These are phyloP conservation scores for Meta bourneti DNA, from an alignment of 2,888 invertebrate species.

Conservation along the genomic window DNA sequence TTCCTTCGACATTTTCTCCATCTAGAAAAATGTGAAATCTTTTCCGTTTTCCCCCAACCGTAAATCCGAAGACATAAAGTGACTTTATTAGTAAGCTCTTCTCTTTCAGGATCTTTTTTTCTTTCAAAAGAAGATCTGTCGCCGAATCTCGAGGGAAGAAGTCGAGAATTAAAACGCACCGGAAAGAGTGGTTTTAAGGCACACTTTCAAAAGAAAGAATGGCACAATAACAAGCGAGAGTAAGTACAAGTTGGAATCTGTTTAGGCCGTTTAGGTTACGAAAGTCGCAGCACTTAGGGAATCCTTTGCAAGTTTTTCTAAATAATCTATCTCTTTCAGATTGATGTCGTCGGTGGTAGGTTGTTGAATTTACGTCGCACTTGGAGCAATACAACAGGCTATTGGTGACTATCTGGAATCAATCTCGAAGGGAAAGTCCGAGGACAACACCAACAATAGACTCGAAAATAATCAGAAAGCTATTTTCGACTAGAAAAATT, in stretches of 20 bases:
- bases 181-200: background rate
- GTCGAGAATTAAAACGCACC: background rate
- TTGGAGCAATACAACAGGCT: no score
- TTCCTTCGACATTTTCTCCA: background rate
- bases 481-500: no score
- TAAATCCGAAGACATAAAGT: conserved; percentile 41
- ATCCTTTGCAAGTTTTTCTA: background rate
- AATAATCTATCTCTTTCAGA: no score
- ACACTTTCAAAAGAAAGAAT: background rate
- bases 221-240: background rate
- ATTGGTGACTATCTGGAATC: no score
- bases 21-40: conserved; percentile 29
- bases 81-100: conserved; percentile 43
- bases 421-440: no score
- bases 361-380: no score
- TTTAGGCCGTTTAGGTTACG: background rate
- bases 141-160: background rate
- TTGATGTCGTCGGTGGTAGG: no score
- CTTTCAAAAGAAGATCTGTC: background rate
- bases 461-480: no score
- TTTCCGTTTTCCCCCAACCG: conserved; percentile 7
- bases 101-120: conserved; percentile 4
- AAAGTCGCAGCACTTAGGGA: background rate
- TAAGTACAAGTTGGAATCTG: background rate
- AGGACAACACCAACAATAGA: no score